Percentiles rank a stretch among this genome's conserved stretches.
These are phyloP conservation scores for Delia radicum DNA, from an alignment of 1,140 invertebrate species.

Conservation along the genomic window DNA sequence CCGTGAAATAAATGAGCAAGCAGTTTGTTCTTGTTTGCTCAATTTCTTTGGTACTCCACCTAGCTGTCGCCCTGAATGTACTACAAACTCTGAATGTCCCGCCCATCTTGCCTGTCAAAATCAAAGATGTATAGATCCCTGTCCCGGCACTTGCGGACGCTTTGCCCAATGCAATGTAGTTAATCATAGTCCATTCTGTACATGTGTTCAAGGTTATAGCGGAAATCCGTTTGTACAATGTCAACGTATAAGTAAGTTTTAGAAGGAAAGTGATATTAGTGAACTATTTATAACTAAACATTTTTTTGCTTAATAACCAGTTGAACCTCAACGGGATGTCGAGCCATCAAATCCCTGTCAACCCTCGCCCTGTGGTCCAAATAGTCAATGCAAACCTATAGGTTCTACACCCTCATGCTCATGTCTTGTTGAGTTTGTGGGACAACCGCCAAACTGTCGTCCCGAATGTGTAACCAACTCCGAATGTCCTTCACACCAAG, in stretches of 20 bases:
- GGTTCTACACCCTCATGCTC: slow-evolving; percentile 63
- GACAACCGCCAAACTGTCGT: slow-evolving; percentile 67
- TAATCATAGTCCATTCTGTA: slow-evolving; percentile 69
- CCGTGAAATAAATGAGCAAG: slow-evolving; percentile 60
- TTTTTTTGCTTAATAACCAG: slow-evolving; percentile 26
- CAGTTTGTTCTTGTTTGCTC: slow-evolving; percentile 67
- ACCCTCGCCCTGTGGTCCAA: slow-evolving; percentile 75
- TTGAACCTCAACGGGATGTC: slow-evolving; percentile 44
- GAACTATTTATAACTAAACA: neutral
- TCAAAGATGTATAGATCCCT: slow-evolving; percentile 69
- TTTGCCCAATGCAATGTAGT: slow-evolving; percentile 65
- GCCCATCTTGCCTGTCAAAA: slow-evolving; percentile 68
- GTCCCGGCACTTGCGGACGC: slow-evolving; percentile 67
- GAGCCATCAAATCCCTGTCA: slow-evolving; percentile 64
- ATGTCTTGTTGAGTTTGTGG: slow-evolving; percentile 64
- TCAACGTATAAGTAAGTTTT: slow-evolving; percentile 64
- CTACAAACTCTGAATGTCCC: slow-evolving; percentile 67
- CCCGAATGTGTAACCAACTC: slow-evolving; percentile 68
- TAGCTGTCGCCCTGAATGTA: slow-evolving; percentile 67
- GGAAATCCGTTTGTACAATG: slow-evolving; percentile 65
- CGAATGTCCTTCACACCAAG: slow-evolving; percentile 63
- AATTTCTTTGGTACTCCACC: slow-evolving; percentile 67
- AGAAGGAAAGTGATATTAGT: neutral
- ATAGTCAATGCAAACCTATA: slow-evolving; percentile 68
- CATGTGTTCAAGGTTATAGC: slow-evolving; percentile 60